Conservation (phyloP, 2,888 invertebrate species). For the Rotaria macrura region DNA sequence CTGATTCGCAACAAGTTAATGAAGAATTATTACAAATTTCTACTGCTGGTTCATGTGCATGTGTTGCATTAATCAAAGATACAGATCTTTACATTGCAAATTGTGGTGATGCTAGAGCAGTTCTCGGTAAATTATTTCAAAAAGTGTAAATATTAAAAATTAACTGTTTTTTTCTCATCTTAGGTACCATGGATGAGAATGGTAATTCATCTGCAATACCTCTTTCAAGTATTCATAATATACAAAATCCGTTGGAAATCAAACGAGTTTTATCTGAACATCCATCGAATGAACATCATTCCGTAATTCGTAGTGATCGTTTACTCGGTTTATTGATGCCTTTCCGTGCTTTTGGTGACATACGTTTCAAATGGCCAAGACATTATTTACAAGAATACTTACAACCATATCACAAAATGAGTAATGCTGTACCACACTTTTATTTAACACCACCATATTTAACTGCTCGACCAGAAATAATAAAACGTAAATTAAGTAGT, state of each 20-base stretch:
- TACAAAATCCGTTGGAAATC: conserved; percentile 74
- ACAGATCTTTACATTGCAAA: conserved; percentile 79
- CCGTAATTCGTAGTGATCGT: conserved; percentile 72
- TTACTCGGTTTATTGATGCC: conserved; percentile 89
- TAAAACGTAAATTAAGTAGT: conserved; percentile 57
- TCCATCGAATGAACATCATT: conserved; percentile 67
- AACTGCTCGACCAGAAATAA: conserved; percentile 72
- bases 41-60: conserved; percentile 80
- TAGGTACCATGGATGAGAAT: conserved; percentile 2
- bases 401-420: conserved; percentile 37
- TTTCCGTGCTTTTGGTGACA: conserved; percentile 84
- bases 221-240: conserved; percentile 71
- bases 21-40: conserved; percentile 57
- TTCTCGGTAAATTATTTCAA: conserved; percentile 57
- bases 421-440: conserved; percentile 60
- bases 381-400: conserved; percentile 59
- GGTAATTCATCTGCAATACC: conserved; percentile 48
- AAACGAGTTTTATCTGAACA: conserved; percentile 73
- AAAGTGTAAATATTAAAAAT: neutral
- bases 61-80: conserved; percentile 56
- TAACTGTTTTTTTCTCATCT: too few relatives aligned
- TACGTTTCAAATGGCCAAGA: conserved; percentile 69
- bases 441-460: conserved; percentile 91
- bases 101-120: conserved; percentile 82
- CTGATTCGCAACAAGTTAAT: conserved; percentile 15